These are phyloP conservation scores for Metalampra italica DNA, from an alignment of 2,888 invertebrate genomes.

Conservation along the genomic window DNA sequence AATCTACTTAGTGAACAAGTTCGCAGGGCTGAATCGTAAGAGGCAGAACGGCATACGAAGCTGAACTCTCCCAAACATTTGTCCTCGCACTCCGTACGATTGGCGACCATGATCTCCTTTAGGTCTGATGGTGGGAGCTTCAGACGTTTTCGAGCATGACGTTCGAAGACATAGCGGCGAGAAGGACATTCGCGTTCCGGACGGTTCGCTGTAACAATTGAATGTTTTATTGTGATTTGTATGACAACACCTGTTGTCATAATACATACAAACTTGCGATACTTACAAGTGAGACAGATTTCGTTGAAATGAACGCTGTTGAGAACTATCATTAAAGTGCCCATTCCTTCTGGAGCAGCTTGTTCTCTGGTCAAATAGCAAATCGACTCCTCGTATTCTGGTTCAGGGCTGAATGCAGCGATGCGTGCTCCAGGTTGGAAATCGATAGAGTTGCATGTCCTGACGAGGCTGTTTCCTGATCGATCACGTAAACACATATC, in stretches of 20 bases:
- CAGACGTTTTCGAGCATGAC: constrained; percentile 90
- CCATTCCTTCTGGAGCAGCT: constrained; percentile 92
- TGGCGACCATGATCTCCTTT: constrained; percentile 90
- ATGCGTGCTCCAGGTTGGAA: constrained; percentile 93
- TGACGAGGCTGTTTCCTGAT: constrained; percentile 88
- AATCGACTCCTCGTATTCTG: constrained; percentile 92
- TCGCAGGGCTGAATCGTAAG: constrained; percentile 87
- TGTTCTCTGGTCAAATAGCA: constrained; percentile 92
- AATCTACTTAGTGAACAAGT: constrained; percentile 90
- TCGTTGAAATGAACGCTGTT: constrained; percentile 95
- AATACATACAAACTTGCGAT: constrained; percentile 1
- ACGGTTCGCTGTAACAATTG: constrained; percentile 79
- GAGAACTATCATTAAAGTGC: constrained; percentile 91
- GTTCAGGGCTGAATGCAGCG: constrained; percentile 87
- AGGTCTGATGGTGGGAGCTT: constrained; percentile 89
- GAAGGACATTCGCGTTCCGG: constrained; percentile 94
- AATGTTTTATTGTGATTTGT: constrained; percentile 6
- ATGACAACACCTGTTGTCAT: neutral
- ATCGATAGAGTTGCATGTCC: constrained; percentile 92
- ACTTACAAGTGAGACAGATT: constrained; percentile 92
- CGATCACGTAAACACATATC: constrained; percentile 90
- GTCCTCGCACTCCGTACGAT: constrained; percentile 93
- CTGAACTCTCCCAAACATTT: constrained; percentile 93
- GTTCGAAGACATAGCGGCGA: constrained; percentile 91
- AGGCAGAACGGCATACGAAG: constrained; percentile 92